Evolutionary conservation across 1,140 invertebrate species (phyloP), one percentile per base, ranked within the genome.

Genomic region (Pachypsylla venusta): DNA sequence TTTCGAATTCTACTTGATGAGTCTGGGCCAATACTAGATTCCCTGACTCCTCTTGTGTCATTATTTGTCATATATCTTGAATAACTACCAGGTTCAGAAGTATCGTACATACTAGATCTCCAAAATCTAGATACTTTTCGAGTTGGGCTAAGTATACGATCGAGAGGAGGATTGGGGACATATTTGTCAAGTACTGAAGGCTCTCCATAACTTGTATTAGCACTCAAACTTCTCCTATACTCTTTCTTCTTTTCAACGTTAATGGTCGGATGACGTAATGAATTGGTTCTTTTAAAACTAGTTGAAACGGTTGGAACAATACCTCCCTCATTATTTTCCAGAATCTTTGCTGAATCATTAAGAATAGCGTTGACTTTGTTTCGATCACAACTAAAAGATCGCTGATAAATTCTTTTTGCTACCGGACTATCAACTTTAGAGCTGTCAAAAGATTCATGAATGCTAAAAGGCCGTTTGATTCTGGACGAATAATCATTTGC

Each of bases 41-140:
- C 30, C 63, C 65, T 35, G 67, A 69, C 0, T n/a, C 16, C 26
- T 61, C 48, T 56, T 28, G 25, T 60, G 54, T 5, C 12, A 16
- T 24, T 57, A 48, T 16, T 26, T 25, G 3, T 30, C 20, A 27
- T 60, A 63, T 25, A 25, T 61, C 7, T 69, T 66, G 1, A 4
- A 62, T 35, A 67, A 71, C 25, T 68, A 67, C 82, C 1, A 77
- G 73, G 62, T 39, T 77, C 69, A 0, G 82, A 79, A 0, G 82
- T 75, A 56, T 87, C 85, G 64, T 83, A 88, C 66, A 88, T 87
- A 67, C 88, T 85, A 0, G 85, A 83, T 12, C 85, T 73, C 55
- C 87, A 69, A 68, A 86, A 86, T 60, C 84, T 74, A 13, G 84
- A 86, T 39, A 84, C 77, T 59, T 80, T 74, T 25, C 79, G 76